Evolutionary conservation across 2,888 invertebrate species (phyloP), one percentile per base, ranked within the genome.

Genomic region (Oscheius sp.): DNA sequence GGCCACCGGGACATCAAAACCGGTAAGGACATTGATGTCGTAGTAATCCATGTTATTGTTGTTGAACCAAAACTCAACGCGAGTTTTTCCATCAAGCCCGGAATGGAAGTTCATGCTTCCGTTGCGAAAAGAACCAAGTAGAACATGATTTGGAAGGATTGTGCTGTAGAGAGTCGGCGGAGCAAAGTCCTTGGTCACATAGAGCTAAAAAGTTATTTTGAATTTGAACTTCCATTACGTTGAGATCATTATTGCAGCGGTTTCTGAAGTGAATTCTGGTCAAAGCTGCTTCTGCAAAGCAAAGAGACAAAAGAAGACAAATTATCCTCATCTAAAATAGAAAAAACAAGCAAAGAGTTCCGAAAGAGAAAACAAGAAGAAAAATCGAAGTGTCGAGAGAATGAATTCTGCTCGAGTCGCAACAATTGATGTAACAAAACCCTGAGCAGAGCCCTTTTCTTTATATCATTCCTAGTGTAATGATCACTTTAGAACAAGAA

Each of bases 1-100:
- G 17, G 61, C 12, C 31, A 61, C 45, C 2, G 42, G 45, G n/a
- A 61, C 42, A 42, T 61, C 61, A n/a, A 61, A 61, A 5, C 61
- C 61, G 29, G 39, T 29, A 10, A 45, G 42, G 27, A 61, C 8
- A 20, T 61, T 61, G 25, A 61, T 23, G 29, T n/a, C 42, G 45
- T 61, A 61, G n/a, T 15, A n/a, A n/a, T 39, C 27, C 17, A 42
- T 27, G 15, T 29, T 45, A 15, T 61, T 31, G 17, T 8, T 12
- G 29, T 55, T 33, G n/a, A 42, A n/a, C 45, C 61, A 45, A 27
- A 61, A 61, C 3, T 45, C 61, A 2, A 45, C 25, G 3, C 17
- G n/a, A 8, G 61, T 61, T 3, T 17, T 4, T 23, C 61, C 61
- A 29, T 42, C n/a, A 10, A 17, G 45, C n/a, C 61, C 61, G 2